Percentiles rank a stretch among this genome's conserved stretches.
These are phyloP conservation scores for Anoplius nigerrimus DNA, from an alignment of 2,888 invertebrate species.

Conservation along the genomic window DNA sequence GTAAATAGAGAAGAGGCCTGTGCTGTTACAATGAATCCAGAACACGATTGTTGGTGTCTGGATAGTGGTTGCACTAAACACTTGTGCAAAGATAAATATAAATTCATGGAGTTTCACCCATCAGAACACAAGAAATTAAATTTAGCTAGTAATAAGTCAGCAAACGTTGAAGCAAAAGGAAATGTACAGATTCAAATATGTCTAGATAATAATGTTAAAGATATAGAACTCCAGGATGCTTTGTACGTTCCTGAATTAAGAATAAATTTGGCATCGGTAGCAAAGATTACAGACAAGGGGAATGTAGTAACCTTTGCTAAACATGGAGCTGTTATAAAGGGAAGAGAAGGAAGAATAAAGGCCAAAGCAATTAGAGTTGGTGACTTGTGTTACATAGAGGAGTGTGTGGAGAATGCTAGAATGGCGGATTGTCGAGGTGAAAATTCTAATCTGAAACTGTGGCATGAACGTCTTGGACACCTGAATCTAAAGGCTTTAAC, in stretches of 20 bases:
- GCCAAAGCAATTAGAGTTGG: conserved; percentile 22
- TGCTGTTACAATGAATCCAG: no score
- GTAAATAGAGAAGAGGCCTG: no score
- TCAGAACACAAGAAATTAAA: conserved; percentile 26
- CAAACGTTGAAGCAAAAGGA: conserved; percentile 21
- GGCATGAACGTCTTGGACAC: conserved; percentile 43
- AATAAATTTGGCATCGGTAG: conserved; percentile 33
- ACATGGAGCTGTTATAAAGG: conserved; percentile 23
- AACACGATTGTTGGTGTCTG: conserved; percentile 27
- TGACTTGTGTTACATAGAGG: conserved; percentile 20
- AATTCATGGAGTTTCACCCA: conserved; percentile 24
- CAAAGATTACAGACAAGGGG: conserved; percentile 17
- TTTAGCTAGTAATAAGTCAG: conserved; percentile 27
- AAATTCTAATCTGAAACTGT: conserved; percentile 13
- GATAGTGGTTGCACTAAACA: conserved; percentile 35
- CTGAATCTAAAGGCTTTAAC: conserved; percentile 38
- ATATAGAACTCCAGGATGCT: conserved; percentile 23
- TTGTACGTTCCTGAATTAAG: conserved; percentile 32
- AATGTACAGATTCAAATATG: conserved; percentile 15
- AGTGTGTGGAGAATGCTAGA: not conserved
- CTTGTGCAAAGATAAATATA: conserved; percentile 22
- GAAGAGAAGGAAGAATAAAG: conserved; percentile 6
- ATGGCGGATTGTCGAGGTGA: not conserved
- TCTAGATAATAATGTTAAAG: not conserved
- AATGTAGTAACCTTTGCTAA: conserved; percentile 25